These are phyloP conservation scores for Corella eumyota DNA, from an alignment of 23 tunicate species.

Conservation along the genomic window DNA sequence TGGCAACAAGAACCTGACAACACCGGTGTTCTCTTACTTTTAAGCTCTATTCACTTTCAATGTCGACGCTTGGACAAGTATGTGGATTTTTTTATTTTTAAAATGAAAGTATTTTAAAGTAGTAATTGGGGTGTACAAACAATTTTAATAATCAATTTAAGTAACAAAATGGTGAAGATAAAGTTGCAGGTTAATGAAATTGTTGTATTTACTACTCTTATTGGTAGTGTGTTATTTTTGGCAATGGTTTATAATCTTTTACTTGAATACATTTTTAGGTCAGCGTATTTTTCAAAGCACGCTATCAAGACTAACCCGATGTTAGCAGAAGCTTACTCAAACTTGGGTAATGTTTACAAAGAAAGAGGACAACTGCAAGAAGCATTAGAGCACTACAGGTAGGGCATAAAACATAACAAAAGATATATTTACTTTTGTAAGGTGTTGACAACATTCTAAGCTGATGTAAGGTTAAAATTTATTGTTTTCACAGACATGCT, in stretches of 20 bases:
- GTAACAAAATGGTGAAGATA: too few relatives aligned
- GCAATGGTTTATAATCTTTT: too few relatives aligned
- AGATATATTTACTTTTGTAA: too few relatives aligned
- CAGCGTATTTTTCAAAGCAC: constrained; percentile 95
- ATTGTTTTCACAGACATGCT: constrained; percentile 63
- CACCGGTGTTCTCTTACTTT: constrained; percentile 84
- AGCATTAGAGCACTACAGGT: constrained; percentile 96
- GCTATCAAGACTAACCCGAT: constrained; percentile 96
- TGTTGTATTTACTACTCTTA: too few relatives aligned
- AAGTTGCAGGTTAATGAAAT: too few relatives aligned
- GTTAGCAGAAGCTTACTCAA: constrained; percentile 98
- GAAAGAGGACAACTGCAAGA: constrained; percentile 95
- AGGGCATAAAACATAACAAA: not conserved
- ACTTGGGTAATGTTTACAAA: constrained; percentile 90
- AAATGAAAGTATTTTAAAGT: not conserved
- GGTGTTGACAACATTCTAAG: too few relatives aligned
- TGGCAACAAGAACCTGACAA: constrained; percentile 96
- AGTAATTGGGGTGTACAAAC: too few relatives aligned
- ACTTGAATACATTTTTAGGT: too few relatives aligned
- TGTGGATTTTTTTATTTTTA: not conserved
- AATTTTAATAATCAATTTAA: too few relatives aligned
- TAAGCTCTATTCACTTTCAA: constrained; percentile 98
- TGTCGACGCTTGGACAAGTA: constrained; percentile 87
- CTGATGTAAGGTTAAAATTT: not conserved
- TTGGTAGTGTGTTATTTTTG: too few relatives aligned